A percentile compares a stretch with the other conserved stretches of the same genome.
Conservation (phyloP, 2,888 invertebrate species). For the Scelioninae gen. 2 region DNA sequence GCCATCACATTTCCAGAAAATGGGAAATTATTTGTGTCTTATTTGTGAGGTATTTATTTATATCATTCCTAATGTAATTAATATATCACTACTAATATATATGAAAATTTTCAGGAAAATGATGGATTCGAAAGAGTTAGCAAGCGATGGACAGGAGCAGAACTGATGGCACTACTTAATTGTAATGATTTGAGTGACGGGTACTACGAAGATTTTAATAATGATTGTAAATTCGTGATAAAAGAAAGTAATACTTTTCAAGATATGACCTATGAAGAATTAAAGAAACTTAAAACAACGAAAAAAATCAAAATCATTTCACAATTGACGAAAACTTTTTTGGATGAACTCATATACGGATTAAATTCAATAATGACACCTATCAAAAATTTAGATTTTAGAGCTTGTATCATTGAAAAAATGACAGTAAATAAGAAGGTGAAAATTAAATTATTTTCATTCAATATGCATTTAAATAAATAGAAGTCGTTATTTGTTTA, state of each 20-base stretch:
- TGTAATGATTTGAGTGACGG: constrained; percentile 4
- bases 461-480: too few species aligned
- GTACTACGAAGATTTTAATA: background rate
- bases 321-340: constrained; percentile 51
- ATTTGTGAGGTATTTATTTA: too few species aligned
- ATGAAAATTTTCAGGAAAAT: too few species aligned
- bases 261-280: background rate
- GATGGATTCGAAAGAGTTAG: constrained; percentile 58
- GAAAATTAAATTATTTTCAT: too few species aligned
- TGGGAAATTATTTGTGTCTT: too few species aligned
- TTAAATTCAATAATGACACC: background rate
- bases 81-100: too few species aligned
- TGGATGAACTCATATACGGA: constrained; percentile 63
- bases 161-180: constrained; percentile 61
- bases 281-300: background rate
- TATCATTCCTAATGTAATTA: too few species aligned
- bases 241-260: background rate
- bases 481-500: too few species aligned
- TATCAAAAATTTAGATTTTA: constrained; percentile 61
- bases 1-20: too few species aligned
- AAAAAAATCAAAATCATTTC: constrained; percentile 63
- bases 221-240: background rate
- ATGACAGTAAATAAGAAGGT: constrained; percentile 19
- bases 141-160: constrained; percentile 66
- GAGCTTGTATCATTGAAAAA: constrained; percentile 63